These are phyloP conservation scores for Polyploca ridens DNA, from an alignment of 2,888 invertebrate species.

Conservation along the genomic window DNA sequence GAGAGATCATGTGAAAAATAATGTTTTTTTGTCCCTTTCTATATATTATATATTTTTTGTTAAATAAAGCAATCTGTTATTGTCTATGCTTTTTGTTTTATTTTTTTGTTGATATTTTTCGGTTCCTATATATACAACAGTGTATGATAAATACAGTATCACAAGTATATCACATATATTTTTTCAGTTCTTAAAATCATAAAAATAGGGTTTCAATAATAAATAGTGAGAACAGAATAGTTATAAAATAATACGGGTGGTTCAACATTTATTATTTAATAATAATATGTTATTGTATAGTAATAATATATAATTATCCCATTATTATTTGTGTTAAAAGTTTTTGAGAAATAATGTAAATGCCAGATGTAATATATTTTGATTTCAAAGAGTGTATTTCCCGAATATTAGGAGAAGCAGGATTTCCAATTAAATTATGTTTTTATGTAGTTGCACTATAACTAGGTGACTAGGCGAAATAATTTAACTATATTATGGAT, in stretches of 20 bases:
- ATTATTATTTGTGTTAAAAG: neutral
- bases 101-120: constrained; percentile 51
- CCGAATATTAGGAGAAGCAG: neutral
- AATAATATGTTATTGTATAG: constrained; percentile 8
- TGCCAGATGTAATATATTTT: constrained; percentile 2
- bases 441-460: neutral
- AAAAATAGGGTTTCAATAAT: constrained; percentile 51
- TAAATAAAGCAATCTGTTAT: constrained; percentile 85
- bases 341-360: neutral
- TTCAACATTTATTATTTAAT: constrained; percentile 55
- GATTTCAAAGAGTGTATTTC: constrained; percentile 4
- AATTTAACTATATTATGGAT: constrained; percentile 18
- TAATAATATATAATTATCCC: constrained; percentile 9
- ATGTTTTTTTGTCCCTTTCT: constrained; percentile 73
- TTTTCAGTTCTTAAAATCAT: constrained; percentile 35
- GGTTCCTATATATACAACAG: constrained; percentile 29
- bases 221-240: constrained; percentile 75
- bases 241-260: constrained; percentile 73
- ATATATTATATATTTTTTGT: constrained; percentile 85
- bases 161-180: constrained; percentile 27
- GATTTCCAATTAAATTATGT: neutral
- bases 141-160: constrained; percentile 10
- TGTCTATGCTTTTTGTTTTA: constrained; percentile 79
- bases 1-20: constrained; percentile 71
- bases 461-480: neutral